Percentiles rank a stretch among this genome's conserved stretches.
phyloP scores from a whole-genome alignment of 2,797 vertebrate species.

The Lepilemur ruficaudatus region DNA sequence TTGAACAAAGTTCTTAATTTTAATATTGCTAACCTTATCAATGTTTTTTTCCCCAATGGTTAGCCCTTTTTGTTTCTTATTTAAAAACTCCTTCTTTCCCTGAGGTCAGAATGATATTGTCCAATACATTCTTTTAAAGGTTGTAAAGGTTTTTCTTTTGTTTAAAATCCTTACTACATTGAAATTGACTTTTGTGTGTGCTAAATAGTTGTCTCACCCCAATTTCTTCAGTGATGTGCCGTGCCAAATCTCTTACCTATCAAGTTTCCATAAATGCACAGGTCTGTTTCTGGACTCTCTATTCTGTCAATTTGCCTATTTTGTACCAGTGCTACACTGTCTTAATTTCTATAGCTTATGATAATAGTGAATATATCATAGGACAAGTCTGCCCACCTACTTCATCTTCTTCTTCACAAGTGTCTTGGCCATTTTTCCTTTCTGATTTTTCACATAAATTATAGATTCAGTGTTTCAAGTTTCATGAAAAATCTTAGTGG shows the following conservation, averaged over 20 bases:
- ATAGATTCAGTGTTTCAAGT: not conserved
- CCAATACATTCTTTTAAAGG: not conserved
- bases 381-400: not conserved
- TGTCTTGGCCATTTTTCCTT: not conserved
- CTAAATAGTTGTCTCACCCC: not conserved
- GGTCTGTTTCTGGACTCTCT: not conserved
- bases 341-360: not conserved
- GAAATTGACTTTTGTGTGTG: not conserved
- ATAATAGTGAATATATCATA: not conserved
- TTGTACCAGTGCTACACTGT: not conserved
- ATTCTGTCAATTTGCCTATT: not conserved
- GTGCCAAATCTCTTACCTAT: not conserved
- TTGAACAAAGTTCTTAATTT: constrained; percentile 27
- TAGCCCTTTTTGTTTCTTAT: not conserved
- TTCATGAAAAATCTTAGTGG: constrained; percentile 23
- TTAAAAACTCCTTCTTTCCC: constrained; percentile 26
- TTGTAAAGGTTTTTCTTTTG: not conserved
- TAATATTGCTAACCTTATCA: not conserved
- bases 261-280: not conserved
- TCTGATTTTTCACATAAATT: constrained; percentile 9
- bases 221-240: not conserved
- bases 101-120: not conserved
- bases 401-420: not conserved
- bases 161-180: not conserved
- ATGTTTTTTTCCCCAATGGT: not conserved